Conservation (phyloP, 2,113 vertebrate genomes). For the Rhadina sibilatrix region DNA sequence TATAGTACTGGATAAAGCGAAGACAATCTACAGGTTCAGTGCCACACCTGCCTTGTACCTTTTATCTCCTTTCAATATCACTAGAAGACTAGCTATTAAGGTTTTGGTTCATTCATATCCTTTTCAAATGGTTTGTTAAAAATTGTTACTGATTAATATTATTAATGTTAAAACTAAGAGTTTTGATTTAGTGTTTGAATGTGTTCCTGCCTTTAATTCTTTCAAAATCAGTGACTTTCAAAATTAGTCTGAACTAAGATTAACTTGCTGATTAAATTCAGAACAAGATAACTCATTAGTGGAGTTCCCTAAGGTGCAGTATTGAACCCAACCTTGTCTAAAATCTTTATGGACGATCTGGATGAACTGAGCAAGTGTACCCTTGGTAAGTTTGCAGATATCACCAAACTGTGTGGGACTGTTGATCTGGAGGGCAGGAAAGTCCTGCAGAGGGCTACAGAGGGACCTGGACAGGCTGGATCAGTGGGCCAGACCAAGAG, state of each 20-base stretch:
- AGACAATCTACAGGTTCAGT: conserved; percentile 93
- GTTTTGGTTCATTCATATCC: conserved; percentile 99
- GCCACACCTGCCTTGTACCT: conserved; percentile 91
- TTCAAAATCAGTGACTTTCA: background rate
- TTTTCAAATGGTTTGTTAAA: conserved; percentile 70
- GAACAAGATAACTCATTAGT: background rate
- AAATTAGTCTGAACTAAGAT: background rate
- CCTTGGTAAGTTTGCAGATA: background rate
- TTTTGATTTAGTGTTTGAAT: background rate
- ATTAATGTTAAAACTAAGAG: background rate
- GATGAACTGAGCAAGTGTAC: background rate
- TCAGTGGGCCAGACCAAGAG: fast-evolving
- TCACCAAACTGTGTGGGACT: too few species aligned
- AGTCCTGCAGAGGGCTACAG: background rate
- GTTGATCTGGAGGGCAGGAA: background rate
- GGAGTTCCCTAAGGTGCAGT: background rate
- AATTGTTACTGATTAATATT: background rate
- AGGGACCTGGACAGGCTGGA: background rate
- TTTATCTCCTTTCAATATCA: conserved; percentile 88
- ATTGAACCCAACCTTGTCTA: background rate
- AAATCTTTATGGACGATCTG: background rate
- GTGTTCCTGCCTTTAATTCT: background rate
- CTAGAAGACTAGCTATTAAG: conserved; percentile 92
- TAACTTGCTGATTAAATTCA: background rate
- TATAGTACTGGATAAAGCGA: conserved; percentile 94